Percentiles rank a stretch among this genome's conserved stretches.
Evolutionary conservation across 2,888 invertebrate genomes (phyloP).

Genomic region (Camptogramma bilineatum): DNA sequence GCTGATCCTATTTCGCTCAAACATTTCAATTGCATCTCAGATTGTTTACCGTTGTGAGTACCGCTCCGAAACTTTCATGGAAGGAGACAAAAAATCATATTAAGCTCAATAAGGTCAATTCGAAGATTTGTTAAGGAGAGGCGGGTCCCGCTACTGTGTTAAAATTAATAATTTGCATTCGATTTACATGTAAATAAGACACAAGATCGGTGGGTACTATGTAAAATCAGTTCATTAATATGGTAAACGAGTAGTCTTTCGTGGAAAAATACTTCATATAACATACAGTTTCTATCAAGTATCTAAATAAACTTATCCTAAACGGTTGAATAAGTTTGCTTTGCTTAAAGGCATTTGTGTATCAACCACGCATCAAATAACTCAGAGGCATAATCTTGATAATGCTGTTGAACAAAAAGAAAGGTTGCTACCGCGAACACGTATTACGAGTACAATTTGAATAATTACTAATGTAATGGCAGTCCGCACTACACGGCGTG

Average conservation of each 20-base stretch:
- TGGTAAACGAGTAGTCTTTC: conserved; percentile 25
- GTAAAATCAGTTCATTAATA: conserved; percentile 22
- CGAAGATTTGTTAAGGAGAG: conserved; percentile 14
- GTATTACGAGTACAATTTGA: conserved; percentile 65
- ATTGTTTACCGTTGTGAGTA: conserved; percentile 74
- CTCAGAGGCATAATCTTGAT: conserved; percentile 53
- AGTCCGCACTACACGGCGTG: conserved; percentile 55
- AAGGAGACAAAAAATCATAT: conserved; percentile 50
- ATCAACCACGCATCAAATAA: conserved; percentile 42
- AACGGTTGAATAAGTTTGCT: conserved; percentile 26
- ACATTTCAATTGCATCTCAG: conserved; percentile 70
- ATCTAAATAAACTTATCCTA: background rate
- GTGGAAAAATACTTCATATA: conserved; percentile 1
- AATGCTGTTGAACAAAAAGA: conserved; percentile 59
- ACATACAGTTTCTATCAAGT: background rate
- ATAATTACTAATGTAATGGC: conserved; percentile 68
- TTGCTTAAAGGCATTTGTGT: conserved; percentile 32
- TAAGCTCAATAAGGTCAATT: conserved; percentile 35
- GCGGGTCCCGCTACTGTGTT: conserved; percentile 26
- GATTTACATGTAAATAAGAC: conserved; percentile 36
- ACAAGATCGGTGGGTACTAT: conserved; percentile 28
- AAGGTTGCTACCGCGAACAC: conserved; percentile 57
- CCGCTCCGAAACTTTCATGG: conserved; percentile 69
- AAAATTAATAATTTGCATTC: conserved; percentile 24
- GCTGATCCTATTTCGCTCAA: conserved; percentile 63